Evolutionary conservation across 2,797 vertebrate genomes (phyloP).

Genomic region (Hypotaenidia okinawae): DNA sequence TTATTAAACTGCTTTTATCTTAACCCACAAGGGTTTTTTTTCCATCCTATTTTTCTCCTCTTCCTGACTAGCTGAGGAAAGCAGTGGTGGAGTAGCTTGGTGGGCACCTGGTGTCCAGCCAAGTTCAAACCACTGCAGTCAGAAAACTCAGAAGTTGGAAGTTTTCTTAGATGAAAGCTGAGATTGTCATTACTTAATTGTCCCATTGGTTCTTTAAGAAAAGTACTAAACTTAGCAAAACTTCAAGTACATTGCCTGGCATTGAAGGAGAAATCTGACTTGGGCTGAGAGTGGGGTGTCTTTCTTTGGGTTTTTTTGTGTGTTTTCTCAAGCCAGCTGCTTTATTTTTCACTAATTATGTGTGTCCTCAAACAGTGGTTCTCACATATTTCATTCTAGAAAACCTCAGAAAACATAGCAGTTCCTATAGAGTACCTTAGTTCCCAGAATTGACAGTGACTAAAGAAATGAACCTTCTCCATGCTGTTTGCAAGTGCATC

Average conservation of each 20-base stretch:
- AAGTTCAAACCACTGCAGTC: too few relatives aligned
- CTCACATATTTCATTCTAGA: neutral
- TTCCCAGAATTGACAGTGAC: neutral
- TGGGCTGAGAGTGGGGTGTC: neutral
- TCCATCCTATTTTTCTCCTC: too few relatives aligned
- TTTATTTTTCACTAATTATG: neutral
- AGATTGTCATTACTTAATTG: neutral
- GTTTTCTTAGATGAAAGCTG: neutral
- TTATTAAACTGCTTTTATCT: too few relatives aligned
- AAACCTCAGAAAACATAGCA: neutral
- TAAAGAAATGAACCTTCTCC: neutral
- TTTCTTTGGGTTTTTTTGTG: neutral
- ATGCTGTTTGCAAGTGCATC: neutral
- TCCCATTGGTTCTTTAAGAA: neutral
- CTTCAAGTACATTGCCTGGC: neutral
- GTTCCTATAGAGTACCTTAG: neutral
- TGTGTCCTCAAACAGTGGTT: neutral
- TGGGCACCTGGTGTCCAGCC: too few relatives aligned
- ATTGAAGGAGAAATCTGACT: neutral
- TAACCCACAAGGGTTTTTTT: too few relatives aligned
- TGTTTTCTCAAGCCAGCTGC: neutral
- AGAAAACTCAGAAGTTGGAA: neutral
- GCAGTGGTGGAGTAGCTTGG: too few relatives aligned
- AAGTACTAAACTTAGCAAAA: neutral
- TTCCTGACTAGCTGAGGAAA: too few relatives aligned